phyloP scores from a whole-genome alignment of 2,113 vertebrate genomes.

The Plecotus auritus region DNA sequence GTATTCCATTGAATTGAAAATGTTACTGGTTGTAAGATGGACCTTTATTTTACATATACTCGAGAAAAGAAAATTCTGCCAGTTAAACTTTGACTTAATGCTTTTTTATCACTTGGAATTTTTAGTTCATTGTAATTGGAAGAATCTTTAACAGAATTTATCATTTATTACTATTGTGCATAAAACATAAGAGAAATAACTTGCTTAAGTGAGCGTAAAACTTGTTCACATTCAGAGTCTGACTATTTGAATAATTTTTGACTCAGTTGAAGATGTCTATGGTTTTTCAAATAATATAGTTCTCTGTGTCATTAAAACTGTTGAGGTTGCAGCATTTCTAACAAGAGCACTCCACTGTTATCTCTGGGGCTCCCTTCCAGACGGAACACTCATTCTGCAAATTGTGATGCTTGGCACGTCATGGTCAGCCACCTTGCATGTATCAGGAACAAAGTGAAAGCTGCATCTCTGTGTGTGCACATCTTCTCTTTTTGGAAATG shows the following conservation, averaged over 20 bases:
- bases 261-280: not conserved
- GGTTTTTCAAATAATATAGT: not conserved
- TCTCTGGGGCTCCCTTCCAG: not conserved
- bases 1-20: not conserved
- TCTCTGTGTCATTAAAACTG: not conserved
- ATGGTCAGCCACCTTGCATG: not conserved
- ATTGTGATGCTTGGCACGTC: fast-evolving
- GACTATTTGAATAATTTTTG: not conserved
- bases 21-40: not conserved
- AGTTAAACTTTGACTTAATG: not conserved
- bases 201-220: not conserved
- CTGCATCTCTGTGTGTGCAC: not conserved
- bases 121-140: not conserved
- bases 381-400: not conserved
- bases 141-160: not conserved
- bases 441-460: not conserved
- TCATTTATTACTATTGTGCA: not conserved
- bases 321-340: not conserved
- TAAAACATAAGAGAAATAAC: not conserved
- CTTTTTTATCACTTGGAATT: not conserved
- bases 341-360: not conserved
- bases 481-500: not conserved
- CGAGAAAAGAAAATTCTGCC: not conserved
- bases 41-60: not conserved
- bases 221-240: not conserved